Percentiles rank a stretch among this genome's conserved stretches.
Conservation (phyloP, 2,113 vertebrate genomes). For the Petrocephalus zakoni region DNA sequence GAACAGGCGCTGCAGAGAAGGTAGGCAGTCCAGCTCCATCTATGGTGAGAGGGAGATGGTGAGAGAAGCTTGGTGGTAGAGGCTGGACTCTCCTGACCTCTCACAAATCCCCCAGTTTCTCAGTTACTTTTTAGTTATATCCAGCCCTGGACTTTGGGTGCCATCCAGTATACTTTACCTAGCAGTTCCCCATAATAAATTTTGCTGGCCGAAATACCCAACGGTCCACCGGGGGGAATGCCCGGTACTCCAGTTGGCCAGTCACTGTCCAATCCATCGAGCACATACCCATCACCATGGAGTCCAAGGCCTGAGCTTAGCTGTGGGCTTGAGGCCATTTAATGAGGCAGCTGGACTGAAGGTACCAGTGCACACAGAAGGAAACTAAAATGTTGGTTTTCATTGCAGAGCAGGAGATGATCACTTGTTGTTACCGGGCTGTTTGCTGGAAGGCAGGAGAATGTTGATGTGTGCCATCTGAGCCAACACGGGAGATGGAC, state of each 20-base stretch:
- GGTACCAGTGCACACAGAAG: not conserved
- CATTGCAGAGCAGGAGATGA: not conserved
- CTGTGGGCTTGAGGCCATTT: not conserved
- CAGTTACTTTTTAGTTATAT: conserved; percentile 38
- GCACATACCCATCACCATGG: not conserved
- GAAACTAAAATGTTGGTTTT: not conserved
- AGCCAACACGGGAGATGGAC: not conserved
- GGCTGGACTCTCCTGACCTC: not conserved
- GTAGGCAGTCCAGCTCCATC: conserved; percentile 91
- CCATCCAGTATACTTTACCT: not conserved
- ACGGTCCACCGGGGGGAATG: not conserved
- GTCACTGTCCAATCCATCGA: not conserved
- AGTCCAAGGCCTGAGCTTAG: not conserved
- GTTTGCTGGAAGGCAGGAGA: not conserved
- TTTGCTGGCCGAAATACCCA: not conserved
- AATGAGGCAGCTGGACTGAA: not conserved
- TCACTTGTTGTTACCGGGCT: not conserved
- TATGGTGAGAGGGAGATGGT: conserved; percentile 44
- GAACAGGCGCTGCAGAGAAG: conserved; percentile 86
- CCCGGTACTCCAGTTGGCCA: not conserved
- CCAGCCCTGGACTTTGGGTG: not conserved
- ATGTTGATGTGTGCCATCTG: not conserved
- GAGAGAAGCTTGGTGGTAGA: not conserved
- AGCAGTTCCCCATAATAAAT: not conserved
- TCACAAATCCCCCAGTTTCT: conserved; percentile 4